Evolutionary conservation across 2,797 vertebrate genomes (phyloP).

Genomic region (Huso huso): DNA sequence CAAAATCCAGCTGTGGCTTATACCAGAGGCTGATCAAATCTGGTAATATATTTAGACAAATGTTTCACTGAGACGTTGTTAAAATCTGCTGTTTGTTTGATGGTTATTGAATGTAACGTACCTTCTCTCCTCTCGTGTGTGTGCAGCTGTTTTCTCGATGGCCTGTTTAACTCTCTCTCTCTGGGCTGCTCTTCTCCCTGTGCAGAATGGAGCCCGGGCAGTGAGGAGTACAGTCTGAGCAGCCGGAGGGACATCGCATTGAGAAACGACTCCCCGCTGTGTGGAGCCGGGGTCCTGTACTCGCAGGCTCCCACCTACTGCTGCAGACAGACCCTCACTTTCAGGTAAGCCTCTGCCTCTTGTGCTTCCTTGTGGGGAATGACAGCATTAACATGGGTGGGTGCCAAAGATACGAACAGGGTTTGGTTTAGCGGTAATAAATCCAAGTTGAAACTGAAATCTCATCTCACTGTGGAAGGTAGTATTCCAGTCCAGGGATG

Average conservation of each 20-base stretch:
- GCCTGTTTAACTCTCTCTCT: conserved; percentile 3
- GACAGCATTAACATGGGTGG: neutral
- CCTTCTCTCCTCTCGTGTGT: neutral
- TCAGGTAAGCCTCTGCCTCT: conserved; percentile 60
- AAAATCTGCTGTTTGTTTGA: too few species aligned
- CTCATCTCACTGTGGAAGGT: too few species aligned
- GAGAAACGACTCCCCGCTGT: conserved; percentile 69
- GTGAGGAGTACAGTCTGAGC: conserved; percentile 90
- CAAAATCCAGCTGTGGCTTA: too few species aligned
- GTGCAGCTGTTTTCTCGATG: conserved; percentile 11
- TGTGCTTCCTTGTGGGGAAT: neutral
- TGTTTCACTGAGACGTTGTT: too few species aligned
- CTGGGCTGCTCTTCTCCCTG: conserved; percentile 2
- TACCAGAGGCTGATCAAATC: too few species aligned
- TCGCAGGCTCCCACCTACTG: conserved; percentile 83
- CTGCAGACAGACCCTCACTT: conserved; percentile 89
- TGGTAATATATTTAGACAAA: too few species aligned
- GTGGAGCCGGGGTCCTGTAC: conserved; percentile 72
- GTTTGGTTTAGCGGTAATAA: too few species aligned
- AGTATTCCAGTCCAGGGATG: too few species aligned
- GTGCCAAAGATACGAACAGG: too few species aligned
- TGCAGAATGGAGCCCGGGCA: conserved; percentile 80
- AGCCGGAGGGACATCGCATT: conserved; percentile 89
- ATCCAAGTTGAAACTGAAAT: too few species aligned
- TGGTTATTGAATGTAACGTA: neutral